Conservation (phyloP, 2,888 invertebrate species). For the Pardosa pseudoannulata region DNA sequence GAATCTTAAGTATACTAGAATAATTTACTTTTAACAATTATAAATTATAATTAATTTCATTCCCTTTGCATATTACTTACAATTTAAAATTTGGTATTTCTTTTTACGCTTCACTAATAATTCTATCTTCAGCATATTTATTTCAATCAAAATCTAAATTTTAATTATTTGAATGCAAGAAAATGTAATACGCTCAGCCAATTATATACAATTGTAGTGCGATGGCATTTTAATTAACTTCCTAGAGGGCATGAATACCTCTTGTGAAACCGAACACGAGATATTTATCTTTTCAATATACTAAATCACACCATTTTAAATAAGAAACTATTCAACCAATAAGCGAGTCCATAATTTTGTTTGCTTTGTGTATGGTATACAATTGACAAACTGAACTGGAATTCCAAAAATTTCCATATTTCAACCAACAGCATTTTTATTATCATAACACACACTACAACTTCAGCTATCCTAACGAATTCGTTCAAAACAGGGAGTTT, state of each 20-base stretch:
- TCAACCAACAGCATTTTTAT: neutral
- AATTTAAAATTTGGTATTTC: no score
- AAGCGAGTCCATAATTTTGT: neutral
- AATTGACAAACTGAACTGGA: neutral
- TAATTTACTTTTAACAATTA: no score
- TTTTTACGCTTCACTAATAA: no score
- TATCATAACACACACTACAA: neutral
- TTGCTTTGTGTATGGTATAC: neutral
- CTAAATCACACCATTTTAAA: neutral
- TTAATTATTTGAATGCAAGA: no score
- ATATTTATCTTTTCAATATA: neutral
- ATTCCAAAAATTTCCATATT: neutral
- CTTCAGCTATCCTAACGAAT: conserved; percentile 5
- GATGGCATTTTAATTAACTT: neutral
- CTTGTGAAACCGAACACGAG: neutral
- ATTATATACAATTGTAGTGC: no score
- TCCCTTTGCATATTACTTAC: no score
- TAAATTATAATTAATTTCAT: no score
- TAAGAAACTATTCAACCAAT: neutral
- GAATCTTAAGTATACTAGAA: no score
- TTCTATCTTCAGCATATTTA: no score
- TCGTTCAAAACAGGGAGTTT: conserved; percentile 2
- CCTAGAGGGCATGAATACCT: neutral
- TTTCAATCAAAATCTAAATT: no score
- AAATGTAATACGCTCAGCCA: no score